Base-by-base conservation (phyloP, 2,797 vertebrate genomes). In the Gobio occitaniae region DNA sequence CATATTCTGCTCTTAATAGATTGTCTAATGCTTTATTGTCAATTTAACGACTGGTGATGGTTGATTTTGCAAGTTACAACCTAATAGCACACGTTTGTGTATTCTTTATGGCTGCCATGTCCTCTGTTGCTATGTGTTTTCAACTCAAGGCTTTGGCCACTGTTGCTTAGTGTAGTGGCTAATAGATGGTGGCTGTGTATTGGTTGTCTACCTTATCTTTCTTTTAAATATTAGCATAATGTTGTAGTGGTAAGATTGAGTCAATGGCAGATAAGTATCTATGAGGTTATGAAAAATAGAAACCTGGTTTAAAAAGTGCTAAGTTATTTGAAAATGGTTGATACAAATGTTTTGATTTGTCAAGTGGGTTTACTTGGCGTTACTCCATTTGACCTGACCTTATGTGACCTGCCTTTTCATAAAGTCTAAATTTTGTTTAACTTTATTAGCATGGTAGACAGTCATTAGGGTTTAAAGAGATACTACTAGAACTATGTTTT, bases 51-150 rank as follows among this genome's bases (percentile, higher is more conserved):
- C 15, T 41, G 3, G 10, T 25, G 13, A 47, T 75, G 5, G 8
- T 82, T 63, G 6, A 36, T 19, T 68, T 66, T 21, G 9, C 11
- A 17, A 17, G 13, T 25, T 63, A 50, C 59, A 66, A 66, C 48
- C 2, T 83, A 19, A 71, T 2, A 54, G 5, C 48, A 68, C 3
- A 68, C 19, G 10, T 19, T 41, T 52, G 13, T 65, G 19, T 75
- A 4, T 56, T 19, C 16, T 72, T 50, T 65, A 50, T 74, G 29
- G 70, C 70, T 65, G 25, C 59, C 47, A 65, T 83, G 32, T 83
- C 32, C 10, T 76, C 29, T 66, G 71, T 83, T 83, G 70, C 29
- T 65, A 52, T 83, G 71, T 66, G 21, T 25, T 47, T 83, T 75
- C 32, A 65, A 65, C 52, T 82, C 38, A 12, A 83, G 19, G 19